A percentile compares a stretch with the other conserved stretches of the same genome.
Conservation (phyloP, 2,797 vertebrate species). For the Diglossa cyanea region DNA sequence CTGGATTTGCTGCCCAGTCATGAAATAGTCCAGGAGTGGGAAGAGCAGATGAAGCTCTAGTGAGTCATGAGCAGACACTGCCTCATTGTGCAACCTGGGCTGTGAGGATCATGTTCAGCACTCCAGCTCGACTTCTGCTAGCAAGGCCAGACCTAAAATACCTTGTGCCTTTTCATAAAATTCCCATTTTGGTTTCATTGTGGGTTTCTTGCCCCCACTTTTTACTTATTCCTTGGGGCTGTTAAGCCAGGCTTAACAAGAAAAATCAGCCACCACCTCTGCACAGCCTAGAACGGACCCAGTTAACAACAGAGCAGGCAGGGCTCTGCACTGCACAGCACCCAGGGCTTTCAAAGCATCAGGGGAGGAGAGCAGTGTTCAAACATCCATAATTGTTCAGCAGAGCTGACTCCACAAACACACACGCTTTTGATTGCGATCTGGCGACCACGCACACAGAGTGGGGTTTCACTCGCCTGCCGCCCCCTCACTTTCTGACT, state of each 20-base stretch:
- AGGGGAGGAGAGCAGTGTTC: background rate
- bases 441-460: background rate
- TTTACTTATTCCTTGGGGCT: background rate
- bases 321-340: accelerated
- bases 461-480: background rate
- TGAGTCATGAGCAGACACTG: constrained; percentile 22
- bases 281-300: background rate
- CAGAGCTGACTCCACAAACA: background rate
- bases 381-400: background rate
- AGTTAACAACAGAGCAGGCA: background rate
- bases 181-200: background rate
- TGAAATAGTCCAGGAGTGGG: constrained; percentile 12
- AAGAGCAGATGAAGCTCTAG: constrained; percentile 22
- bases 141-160: background rate
- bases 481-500: constrained; percentile 21
- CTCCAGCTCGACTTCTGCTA: background rate
- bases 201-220: background rate
- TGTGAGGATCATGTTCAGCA: background rate
- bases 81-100: background rate
- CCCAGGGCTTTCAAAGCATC: background rate
- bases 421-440: background rate
- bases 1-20: background rate
- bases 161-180: background rate
- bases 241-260: background rate
- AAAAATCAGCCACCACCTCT: background rate